phyloP scores from a whole-genome alignment of 1,140 invertebrate genomes.

The Drosophila suzukii region DNA sequence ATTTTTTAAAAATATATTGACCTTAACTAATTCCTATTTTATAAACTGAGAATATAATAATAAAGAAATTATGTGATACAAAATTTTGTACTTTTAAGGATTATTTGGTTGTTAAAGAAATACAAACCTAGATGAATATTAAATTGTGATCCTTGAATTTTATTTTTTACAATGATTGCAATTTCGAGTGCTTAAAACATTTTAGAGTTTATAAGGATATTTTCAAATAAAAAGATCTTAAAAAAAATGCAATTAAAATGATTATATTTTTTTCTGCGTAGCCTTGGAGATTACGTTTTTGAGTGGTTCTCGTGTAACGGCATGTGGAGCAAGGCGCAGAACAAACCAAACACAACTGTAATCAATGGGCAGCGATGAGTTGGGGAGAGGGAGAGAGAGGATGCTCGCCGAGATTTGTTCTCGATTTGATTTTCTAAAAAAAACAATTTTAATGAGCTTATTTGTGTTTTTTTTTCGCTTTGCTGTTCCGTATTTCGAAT shows the following conservation, averaged over 20 bases:
- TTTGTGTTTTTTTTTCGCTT: conserved; percentile 15
- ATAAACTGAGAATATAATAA: no score
- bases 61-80: neutral
- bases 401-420: conserved; percentile 37
- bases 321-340: conserved; percentile 63
- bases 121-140: no score
- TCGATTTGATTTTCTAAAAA: conserved; percentile 61
- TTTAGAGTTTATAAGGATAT: no score
- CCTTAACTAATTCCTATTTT: neutral
- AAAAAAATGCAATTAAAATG: neutral
- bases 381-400: conserved; percentile 19
- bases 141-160: no score
- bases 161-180: no score
- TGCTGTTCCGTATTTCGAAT: conserved; percentile 64
- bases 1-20: neutral
- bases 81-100: no score
- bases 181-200: no score
- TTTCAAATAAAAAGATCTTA: neutral
- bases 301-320: conserved; percentile 51
- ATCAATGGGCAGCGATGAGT: conserved; percentile 35
- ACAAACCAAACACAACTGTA: conserved; percentile 56
- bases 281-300: conserved; percentile 51
- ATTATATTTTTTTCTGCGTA: neutral
- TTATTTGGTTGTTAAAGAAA: no score
- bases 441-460: conserved; percentile 70